Evolutionary conservation across 2,888 invertebrate species (phyloP), one percentile per base, ranked within the genome.

Genomic region (Kryphioiulus occultus): DNA sequence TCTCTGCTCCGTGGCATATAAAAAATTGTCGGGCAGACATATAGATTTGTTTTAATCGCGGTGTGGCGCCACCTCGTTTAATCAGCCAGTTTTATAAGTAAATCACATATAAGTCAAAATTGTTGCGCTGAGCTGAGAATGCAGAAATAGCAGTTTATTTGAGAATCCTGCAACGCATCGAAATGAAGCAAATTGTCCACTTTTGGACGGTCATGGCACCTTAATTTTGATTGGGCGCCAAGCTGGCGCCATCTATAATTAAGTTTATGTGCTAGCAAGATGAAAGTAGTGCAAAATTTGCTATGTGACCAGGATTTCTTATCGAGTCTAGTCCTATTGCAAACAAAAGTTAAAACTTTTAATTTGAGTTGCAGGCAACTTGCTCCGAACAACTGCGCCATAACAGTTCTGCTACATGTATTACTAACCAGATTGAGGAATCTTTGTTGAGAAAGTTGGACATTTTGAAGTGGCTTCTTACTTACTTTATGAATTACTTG

Each of bases 211-310:
- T n/a, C n/a, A n/a, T 30, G 78, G 78, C 78, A 78, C 78, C 78
- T 78, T 78, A 78, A 78, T 78, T 78, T 78, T 78, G 78, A 78
- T 78, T 78, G 78, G 78, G 78, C 78, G 78, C 78, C 78, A 30
- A 78, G 78, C 78, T 78, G 78, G 78, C 78, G 78, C 78, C 78
- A 78, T 78, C 78, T 78, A 78, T 78, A 78, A 78, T 78, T 78
- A 78, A 78, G 78, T 78, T 78, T 78, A 30, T 78, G 78, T 32
- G 26, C 30, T 78, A 30, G 78, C 26, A 30, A 15, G 26, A 78
- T 78, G 78, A 78, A 78, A 78, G 78, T 78, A 78, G 78, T 78
- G 78, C 78, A 78, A 78, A 78, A 78, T 78, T 78, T 78, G 78
- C 78, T 26, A 78, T 78, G 78, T 78, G 78, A 78, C 78, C 78